phyloP scores from a whole-genome alignment of 2,888 invertebrate genomes.

The Tiliacea citrago region DNA sequence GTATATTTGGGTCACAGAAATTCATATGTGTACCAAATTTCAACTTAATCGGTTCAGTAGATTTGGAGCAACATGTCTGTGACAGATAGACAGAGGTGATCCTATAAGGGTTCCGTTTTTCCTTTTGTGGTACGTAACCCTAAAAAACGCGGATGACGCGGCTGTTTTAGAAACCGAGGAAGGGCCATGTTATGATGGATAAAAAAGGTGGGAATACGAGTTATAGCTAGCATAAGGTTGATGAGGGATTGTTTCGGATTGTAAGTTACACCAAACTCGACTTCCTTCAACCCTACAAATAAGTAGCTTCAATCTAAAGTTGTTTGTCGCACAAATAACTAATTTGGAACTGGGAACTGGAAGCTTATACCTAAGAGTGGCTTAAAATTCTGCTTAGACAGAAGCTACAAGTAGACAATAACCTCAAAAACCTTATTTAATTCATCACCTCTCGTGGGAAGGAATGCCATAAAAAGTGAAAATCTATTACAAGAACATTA shows the following conservation, averaged over 20 bases:
- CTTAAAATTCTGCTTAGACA: neutral
- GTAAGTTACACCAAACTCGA: slow-evolving; percentile 22
- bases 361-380: neutral
- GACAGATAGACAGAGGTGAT: too few relatives aligned
- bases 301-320: neutral
- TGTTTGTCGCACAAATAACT: neutral
- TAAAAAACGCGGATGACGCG: slow-evolving; percentile 74
- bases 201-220: slow-evolving; percentile 35
- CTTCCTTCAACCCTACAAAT: neutral
- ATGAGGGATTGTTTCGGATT: slow-evolving; percentile 7
- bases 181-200: slow-evolving; percentile 26
- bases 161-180: slow-evolving; percentile 62
- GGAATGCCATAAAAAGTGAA: neutral
- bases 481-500: neutral
- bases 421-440: neutral
- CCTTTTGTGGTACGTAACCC: too few relatives aligned
- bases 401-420: neutral
- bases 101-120: too few relatives aligned
- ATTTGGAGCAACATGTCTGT: too few relatives aligned
- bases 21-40: too few relatives aligned
- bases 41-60: too few relatives aligned
- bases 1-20: too few relatives aligned
- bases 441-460: neutral
- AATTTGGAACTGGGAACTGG: neutral
- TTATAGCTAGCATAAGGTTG: slow-evolving; percentile 11